Percentiles rank a stretch among this genome's conserved stretches.
phyloP scores from a whole-genome alignment of 2,113 vertebrate species.

The human region DNA sequence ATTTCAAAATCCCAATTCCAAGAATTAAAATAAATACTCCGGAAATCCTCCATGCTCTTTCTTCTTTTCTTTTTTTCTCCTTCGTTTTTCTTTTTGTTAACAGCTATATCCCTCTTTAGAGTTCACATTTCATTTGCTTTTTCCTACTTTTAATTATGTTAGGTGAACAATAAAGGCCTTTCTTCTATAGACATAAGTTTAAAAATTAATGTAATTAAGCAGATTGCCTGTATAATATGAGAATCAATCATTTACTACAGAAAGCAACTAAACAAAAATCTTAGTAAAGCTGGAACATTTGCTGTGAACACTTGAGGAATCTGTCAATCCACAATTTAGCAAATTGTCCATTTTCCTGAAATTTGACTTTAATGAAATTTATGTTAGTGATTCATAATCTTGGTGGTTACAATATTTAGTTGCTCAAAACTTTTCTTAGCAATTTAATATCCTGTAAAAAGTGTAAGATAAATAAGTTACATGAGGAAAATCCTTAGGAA shows the following conservation, averaged over 20 bases:
- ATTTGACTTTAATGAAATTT: background rate
- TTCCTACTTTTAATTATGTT: background rate
- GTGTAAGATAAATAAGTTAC: background rate
- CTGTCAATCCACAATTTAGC: background rate
- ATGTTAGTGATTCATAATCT: background rate
- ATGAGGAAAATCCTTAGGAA: background rate
- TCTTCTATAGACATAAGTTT: background rate
- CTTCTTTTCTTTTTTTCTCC: background rate
- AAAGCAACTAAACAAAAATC: background rate
- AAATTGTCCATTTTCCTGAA: background rate
- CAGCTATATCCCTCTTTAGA: background rate
- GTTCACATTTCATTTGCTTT: background rate
- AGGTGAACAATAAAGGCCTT: background rate
- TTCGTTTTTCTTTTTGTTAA: background rate
- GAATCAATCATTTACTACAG: background rate
- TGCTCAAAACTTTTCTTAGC: background rate
- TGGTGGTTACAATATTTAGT: background rate
- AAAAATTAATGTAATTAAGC: background rate
- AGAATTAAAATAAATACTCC: conserved; percentile 54
- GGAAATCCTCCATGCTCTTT: conserved; percentile 49
- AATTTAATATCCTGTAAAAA: background rate
- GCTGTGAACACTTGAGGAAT: background rate
- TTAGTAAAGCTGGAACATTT: background rate
- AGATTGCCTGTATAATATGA: background rate
- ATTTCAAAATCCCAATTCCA: conserved; percentile 73